Evolutionary conservation across 2,888 invertebrate genomes (phyloP), one percentile per base, ranked within the genome.

Genomic region (Coleophora flavipennella): DNA sequence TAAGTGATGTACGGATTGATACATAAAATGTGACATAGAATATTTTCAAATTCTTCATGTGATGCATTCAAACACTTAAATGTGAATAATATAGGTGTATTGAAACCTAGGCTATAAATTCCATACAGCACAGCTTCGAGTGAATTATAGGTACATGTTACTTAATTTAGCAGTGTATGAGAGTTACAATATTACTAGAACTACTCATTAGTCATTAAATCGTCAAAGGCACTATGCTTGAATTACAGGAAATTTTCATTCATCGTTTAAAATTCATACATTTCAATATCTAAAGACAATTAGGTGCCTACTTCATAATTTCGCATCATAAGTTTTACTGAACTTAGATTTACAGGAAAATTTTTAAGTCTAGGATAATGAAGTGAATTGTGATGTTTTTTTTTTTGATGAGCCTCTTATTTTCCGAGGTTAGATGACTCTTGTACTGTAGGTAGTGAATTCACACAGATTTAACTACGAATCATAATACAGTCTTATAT

Each of bases 211-310:
- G 48, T 62, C 39, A 42, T 65, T 61, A 45, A 66, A 72, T 63
- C 49, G 53, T 69, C 68, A 80, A 81, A 83, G 81, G 81, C 81
- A 81, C 81, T 79, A 78, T 74, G 57, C 73, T 76, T 78, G 70
- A 69, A 57, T 65, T 67, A 67, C 57, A 50, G 55, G 64, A 66
- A 38, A 20, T 20, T 20, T 20, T 20, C 20, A 6, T 20, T 20
- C 20, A 20, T 6, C 20, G 6, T 20, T 20, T 20, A 20, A 4
- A 20, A 20, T 20, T 20, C 6, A 20, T 20, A 20, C 20, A 20
- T 20, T 20, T 20, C 20, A 20, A 20, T 6, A 20, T 6, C 20
- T 6, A 20, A 20, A 20, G 20, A 6, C 3, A 20, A n/a, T n/a
- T n/a, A 20, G 20, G 20, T 20, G 20, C 20, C 20, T 20, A 4